Evolutionary conservation across 2,888 invertebrate species (phyloP).

Genomic region (Pteria penguin): DNA sequence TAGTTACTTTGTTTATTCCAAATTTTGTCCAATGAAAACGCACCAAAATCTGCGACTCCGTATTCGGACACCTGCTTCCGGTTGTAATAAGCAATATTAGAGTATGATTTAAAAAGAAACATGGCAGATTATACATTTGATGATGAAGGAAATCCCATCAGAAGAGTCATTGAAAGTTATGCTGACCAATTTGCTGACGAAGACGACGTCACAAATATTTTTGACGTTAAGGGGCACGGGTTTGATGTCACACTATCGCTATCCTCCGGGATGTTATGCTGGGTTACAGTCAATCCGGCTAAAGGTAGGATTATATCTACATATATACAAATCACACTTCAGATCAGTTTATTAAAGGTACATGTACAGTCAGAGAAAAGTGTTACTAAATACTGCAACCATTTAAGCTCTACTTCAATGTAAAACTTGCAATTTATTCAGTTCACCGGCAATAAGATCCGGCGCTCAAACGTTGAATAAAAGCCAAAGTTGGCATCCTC

Average conservation of each 20-base stretch:
- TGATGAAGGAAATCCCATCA: conserved; percentile 63
- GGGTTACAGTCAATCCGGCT: conserved; percentile 60
- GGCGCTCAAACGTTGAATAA: no score
- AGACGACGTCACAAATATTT: conserved; percentile 62
- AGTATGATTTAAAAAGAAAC: conserved; percentile 13
- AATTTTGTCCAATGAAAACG: conserved; percentile 42
- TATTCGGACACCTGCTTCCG: background rate
- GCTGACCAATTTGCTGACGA: conserved; percentile 49
- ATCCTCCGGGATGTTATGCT: conserved; percentile 55
- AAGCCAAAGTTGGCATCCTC: no score
- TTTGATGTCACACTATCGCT: conserved; percentile 69
- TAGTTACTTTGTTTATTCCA: conserved; percentile 17
- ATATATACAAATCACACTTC: background rate
- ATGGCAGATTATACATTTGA: conserved; percentile 63
- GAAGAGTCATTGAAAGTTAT: conserved; percentile 30
- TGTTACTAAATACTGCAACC: no score
- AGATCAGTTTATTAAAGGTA: background rate
- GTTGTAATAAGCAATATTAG: background rate
- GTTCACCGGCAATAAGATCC: no score
- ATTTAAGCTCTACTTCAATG: no score
- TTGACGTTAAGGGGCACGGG: conserved; percentile 68
- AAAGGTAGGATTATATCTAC: conserved; percentile 34
- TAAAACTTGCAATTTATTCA: no score
- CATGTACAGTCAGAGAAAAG: background rate
- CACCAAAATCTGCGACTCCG: conserved; percentile 6